phyloP scores from a whole-genome alignment of 2,113 vertebrate genomes.

The Numenius arquata region DNA sequence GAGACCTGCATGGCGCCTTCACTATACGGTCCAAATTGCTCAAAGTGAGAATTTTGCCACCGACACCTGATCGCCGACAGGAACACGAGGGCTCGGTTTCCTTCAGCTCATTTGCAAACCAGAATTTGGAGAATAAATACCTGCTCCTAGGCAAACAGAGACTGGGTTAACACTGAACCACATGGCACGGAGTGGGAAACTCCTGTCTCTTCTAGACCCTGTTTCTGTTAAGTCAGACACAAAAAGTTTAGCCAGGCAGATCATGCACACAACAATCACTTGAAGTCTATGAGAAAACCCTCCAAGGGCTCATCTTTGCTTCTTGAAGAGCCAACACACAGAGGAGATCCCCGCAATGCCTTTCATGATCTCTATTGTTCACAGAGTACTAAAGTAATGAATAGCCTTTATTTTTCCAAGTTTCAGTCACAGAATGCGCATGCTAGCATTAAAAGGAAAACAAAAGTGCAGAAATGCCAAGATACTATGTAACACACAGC shows the following conservation, averaged over 20 bases:
- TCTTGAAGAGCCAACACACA: conserved; percentile 37
- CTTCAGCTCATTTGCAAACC: not conserved
- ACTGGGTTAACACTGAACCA: not conserved
- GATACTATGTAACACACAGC: conserved; percentile 20
- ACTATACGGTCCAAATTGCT: not conserved
- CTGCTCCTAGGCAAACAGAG: not conserved
- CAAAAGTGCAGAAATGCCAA: conserved; percentile 60
- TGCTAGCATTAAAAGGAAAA: conserved; percentile 61
- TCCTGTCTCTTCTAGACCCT: not conserved
- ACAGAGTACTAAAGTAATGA: conserved; percentile 49
- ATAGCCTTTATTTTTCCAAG: conserved; percentile 59
- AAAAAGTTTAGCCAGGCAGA: conserved; percentile 46
- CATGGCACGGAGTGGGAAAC: not conserved
- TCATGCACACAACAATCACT: conserved; percentile 53
- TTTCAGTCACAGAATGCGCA: conserved; percentile 8
- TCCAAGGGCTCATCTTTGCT: conserved; percentile 13
- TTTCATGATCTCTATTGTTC: conserved; percentile 58
- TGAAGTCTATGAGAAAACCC: conserved; percentile 41
- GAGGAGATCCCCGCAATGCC: conserved; percentile 44
- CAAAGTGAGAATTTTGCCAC: not conserved
- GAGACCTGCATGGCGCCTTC: not conserved
- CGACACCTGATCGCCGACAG: not conserved
- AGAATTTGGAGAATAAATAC: not conserved
- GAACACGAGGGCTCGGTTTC: not conserved
- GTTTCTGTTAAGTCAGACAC: conserved; percentile 24